Base-by-base conservation (phyloP, 2,113 vertebrate genomes). In the Picathartes gymnocephalus region DNA sequence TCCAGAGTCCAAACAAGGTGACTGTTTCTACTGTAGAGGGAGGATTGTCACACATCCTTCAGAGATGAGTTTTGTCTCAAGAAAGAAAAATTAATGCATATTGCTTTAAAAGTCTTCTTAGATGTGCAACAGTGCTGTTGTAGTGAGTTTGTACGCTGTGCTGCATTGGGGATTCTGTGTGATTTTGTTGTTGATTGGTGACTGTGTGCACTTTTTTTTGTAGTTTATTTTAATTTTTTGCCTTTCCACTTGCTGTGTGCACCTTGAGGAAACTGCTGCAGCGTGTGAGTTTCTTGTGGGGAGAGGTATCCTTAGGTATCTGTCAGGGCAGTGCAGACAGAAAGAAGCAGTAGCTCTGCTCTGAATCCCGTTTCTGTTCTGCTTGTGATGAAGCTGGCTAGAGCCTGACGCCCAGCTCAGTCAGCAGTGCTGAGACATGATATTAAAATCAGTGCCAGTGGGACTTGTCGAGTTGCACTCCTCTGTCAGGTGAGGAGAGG, bases 1-100 rank as follows among this genome's bases (percentile, higher is more conserved):
- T 87, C 96, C 97, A 40, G 98, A 99, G 76, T 94, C 97, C 85
- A 99, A 98, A 97, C 97, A 98, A 98, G 98, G 99, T 99, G 97
- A 96, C 30, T 84, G 4, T 66, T 91, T n/a, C 35, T 90, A 1
- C 45, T 82, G 16, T 51, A 70, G 33, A 40, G 33, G 47, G 33
- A 56, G 65, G 54, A 18, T 37, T 90, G n/a, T 37, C 4, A 0
- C 24, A 1, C 39, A 28, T 57, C 54, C 64, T 84, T 89, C 70
- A 85, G 37, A 84, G 51, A 88, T 40, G 7, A 77, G 62, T 79
- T 95, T 79, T 92, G 20, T 40, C 61, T 91, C 20, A 23, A 53
- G 58, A 50, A 65, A 56, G 54, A 42, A 58, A 53, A 64, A 42
- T 54, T 27, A 44, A 57, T 69, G 7, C 4, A 0, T 48, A 11